Evolutionary conservation across 2,797 vertebrate species (phyloP), one percentile per base, ranked within the genome.

Genomic region (Limnodromus scolopaceus): DNA sequence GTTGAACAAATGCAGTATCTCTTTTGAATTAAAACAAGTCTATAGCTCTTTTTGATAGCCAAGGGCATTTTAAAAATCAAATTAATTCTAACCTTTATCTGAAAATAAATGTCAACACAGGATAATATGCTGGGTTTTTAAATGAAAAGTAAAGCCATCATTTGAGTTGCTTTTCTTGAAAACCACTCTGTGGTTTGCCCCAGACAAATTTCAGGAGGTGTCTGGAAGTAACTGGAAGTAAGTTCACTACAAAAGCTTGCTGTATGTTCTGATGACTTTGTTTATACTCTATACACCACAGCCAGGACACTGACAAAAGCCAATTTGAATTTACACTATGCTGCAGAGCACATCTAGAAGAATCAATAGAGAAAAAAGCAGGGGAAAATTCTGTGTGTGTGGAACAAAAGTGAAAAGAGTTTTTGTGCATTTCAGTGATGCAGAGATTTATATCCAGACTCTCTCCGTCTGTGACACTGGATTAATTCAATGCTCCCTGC

Each of bases 401-500:
- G 77, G 45, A 84, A 77, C 12, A 65, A 24, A 82, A 89, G 8
- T n/a, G 32, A 38, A 38, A 58, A 39, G 46, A n/a, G 24, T 0
- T 60, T 71, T 87, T 55, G 28, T 36, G 45, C 20, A 19, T 61
- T 95, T 83, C 80, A 87, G 12, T 14, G 17, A 87, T 34, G 45
- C 27, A 39, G 5, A 75, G 16, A 70, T 66, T 76, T 39, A 72
- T 8, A 86, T 10, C 6, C 30, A 72, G 14, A 63, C 16, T 58
- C 64, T 28, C 46, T 20, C n/a, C 55, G 16, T 16, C 19, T 28
- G n/a, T 0, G 0, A 58, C 9, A 28, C 8, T 36, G 10, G 30
- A 36, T 77, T 53, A 87, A 79, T 68, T 61, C 74, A 87, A 77
- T 66, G 45, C 34, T 57, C 70, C 76, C 27, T 64, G 60, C 22